These are phyloP conservation scores for Acanthornis magna DNA, from an alignment of 2,797 vertebrate species.

Conservation along the genomic window DNA sequence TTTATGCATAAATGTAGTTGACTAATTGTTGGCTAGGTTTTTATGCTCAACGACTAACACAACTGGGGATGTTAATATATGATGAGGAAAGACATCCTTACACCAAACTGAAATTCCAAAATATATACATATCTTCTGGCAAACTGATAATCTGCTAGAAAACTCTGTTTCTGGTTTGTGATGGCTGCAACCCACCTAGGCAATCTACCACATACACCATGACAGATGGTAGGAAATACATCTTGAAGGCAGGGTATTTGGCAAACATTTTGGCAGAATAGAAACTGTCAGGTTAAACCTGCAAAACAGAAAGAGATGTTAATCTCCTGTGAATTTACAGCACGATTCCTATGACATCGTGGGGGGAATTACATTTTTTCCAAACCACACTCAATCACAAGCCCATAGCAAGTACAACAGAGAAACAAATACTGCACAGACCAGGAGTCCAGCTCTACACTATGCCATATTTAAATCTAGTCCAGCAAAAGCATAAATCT, in stretches of 20 bases:
- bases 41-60: not conserved
- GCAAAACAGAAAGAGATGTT: not conserved
- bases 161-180: not conserved
- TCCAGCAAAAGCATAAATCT: not conserved
- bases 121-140: not conserved
- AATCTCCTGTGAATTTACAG: not conserved
- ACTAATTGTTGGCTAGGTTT: not conserved
- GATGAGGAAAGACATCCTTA: not conserved
- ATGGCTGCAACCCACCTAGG: not conserved
- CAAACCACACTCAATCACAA: not conserved
- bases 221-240: not conserved
- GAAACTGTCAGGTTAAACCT: not conserved
- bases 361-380: fast-evolving
- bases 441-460: fast-evolving
- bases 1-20: not conserved
- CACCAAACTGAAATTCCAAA: not conserved
- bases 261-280: not conserved
- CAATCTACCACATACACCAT: not conserved
- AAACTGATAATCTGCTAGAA: not conserved
- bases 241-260: not conserved
- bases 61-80: not conserved
- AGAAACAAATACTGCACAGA: not conserved
- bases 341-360: not conserved
- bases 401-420: not conserved
- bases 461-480: not conserved